phyloP scores from a whole-genome alignment of 1,140 invertebrate genomes.

The Pogonomyrmex californicus region DNA sequence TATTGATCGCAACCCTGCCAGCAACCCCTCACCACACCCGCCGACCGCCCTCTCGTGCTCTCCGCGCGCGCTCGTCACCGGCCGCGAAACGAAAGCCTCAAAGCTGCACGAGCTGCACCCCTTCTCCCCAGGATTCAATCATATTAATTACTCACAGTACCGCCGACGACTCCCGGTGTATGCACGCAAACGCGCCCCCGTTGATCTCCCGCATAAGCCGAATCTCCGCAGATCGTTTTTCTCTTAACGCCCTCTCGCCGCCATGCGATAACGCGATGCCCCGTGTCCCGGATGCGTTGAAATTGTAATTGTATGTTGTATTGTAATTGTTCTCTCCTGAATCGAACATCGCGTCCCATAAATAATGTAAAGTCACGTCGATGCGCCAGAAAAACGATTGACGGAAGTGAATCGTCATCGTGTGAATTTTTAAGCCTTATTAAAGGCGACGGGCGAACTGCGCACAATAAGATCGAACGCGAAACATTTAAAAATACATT shows the following conservation, averaged over 20 bases:
- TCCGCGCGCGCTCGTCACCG: conserved; percentile 52
- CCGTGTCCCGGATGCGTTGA: background rate
- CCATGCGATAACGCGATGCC: background rate
- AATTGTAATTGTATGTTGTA: background rate
- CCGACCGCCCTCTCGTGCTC: conserved; percentile 70
- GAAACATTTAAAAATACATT: conserved; percentile 14
- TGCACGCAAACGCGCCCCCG: conserved; percentile 57
- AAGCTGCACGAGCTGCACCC: conserved; percentile 59
- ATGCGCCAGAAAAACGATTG: background rate
- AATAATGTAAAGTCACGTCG: background rate
- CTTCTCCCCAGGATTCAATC: conserved; percentile 73
- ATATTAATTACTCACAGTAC: conserved; percentile 80
- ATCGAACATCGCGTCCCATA: background rate
- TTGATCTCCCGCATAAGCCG: conserved; percentile 34
- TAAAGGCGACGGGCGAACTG: background rate
- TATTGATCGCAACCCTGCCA: conserved; percentile 85
- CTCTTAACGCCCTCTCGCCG: conserved; percentile 1
- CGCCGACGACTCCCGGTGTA: conserved; percentile 65
- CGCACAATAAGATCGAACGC: conserved; percentile 17
- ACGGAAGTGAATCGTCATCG: too few relatives aligned
- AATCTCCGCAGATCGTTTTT: conserved; percentile 46
- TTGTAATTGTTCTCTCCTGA: too few relatives aligned
- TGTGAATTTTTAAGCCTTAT: too few relatives aligned
- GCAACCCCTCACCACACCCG: conserved; percentile 68
- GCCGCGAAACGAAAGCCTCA: conserved; percentile 67